These are phyloP conservation scores for Pedionomus torquatus DNA, from an alignment of 2,113 vertebrate species.

Conservation along the genomic window DNA sequence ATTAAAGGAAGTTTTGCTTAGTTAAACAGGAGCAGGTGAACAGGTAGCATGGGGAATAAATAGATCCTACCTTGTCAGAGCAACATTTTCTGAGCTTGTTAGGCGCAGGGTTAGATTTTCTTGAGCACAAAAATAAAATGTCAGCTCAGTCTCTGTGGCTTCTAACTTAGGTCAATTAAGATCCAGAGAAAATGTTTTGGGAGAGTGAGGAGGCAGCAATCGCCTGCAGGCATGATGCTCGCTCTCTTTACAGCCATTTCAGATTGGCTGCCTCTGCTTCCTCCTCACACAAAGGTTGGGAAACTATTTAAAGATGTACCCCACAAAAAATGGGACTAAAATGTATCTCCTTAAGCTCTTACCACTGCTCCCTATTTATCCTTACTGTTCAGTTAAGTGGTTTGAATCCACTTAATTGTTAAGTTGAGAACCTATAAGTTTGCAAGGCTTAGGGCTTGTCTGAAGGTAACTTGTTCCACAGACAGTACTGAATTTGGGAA, in stretches of 20 bases:
- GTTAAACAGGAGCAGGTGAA: background rate
- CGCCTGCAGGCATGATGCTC: accelerated
- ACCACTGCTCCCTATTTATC: background rate
- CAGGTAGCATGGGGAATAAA: background rate
- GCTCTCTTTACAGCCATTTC: background rate
- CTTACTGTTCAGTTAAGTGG: accelerated
- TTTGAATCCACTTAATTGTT: background rate
- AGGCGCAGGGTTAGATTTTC: background rate
- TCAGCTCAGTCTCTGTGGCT: background rate
- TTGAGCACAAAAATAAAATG: background rate
- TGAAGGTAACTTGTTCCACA: background rate
- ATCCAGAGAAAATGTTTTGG: background rate
- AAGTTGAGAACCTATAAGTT: background rate
- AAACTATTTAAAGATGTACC: background rate
- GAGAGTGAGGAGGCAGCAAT: background rate
- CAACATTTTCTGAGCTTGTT: background rate
- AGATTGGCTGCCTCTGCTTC: background rate
- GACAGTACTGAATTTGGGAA: background rate
- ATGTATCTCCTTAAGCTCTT: background rate
- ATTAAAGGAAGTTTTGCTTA: background rate
- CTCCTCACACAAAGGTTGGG: background rate
- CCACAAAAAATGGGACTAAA: background rate
- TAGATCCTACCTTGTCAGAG: background rate
- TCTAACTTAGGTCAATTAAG: background rate
- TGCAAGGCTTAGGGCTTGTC: background rate